Evolutionary conservation across 2,888 invertebrate species (phyloP).

Genomic region (Pollenia griseotomentosa): DNA sequence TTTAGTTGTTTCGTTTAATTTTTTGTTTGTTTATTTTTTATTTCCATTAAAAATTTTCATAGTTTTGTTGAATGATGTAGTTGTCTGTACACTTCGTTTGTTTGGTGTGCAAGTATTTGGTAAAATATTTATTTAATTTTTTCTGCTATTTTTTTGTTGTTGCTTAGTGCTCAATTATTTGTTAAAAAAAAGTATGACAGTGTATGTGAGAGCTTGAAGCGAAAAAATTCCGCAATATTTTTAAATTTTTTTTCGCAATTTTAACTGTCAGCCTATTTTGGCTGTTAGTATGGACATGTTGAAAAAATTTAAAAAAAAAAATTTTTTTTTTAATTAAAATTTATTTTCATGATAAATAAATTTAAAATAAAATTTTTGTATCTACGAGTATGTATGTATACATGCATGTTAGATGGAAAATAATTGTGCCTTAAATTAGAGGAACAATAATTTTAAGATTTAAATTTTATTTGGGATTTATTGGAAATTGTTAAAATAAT

Average conservation of each 20-base stretch:
- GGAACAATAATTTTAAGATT: neutral
- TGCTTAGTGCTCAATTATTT: slow-evolving; percentile 37
- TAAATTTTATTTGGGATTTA: neutral
- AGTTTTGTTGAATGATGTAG: slow-evolving; percentile 25
- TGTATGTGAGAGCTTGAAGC: slow-evolving; percentile 45
- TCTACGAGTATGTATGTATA: neutral
- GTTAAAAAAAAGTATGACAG: neutral
- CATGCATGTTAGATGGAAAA: neutral
- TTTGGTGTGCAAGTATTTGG: slow-evolving; percentile 59
- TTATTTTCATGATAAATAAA: slow-evolving; percentile 27
- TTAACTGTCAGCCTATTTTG: slow-evolving; percentile 66
- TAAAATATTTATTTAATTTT: slow-evolving; percentile 51
- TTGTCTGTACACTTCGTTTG: slow-evolving; percentile 29
- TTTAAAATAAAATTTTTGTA: neutral
- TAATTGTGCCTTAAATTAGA: slow-evolving; percentile 1
- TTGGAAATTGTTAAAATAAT: neutral
- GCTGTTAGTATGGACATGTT: slow-evolving; percentile 58
- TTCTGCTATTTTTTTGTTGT: slow-evolving; percentile 20
- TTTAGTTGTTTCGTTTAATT: slow-evolving; percentile 59
- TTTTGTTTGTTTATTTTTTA: slow-evolving; percentile 53
- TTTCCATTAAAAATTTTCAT: slow-evolving; percentile 12
- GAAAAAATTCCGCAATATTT: slow-evolving; percentile 53
- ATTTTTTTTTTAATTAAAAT: slow-evolving; percentile 51
- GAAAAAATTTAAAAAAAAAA: neutral
- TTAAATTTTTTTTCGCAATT: slow-evolving; percentile 52